Base-by-base conservation (phyloP, 2,888 invertebrate genomes). In the Chironomus riparius region DNA sequence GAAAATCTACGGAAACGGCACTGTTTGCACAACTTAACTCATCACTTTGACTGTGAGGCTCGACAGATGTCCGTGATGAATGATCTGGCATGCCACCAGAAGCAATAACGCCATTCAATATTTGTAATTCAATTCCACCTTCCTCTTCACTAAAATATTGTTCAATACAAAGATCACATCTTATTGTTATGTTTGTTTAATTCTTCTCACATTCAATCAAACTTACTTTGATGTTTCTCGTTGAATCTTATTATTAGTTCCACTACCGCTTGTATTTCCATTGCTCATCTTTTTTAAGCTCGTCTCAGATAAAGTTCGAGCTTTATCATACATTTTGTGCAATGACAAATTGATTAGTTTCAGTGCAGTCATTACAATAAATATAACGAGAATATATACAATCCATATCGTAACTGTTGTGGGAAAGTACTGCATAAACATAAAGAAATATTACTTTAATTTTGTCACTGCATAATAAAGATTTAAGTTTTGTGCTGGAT, bases 311-410 rank as follows among this genome's bases (percentile, higher is more conserved):
- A 91, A 84, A 82, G 87, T 83, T 84, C 97, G 96, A n/a, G 92
- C 92, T 13, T 95, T 95, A 85, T 98, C 97, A 84, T 97, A 98
- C 87, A 97, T 91, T 80, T 92, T 90, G 85, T 98, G 98, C 77
- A 98, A 87, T 68, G 92, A 90, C 85, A 92, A 92, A 86, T 97
- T 98, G 79, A 94, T 85, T 77, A 93, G 85, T 86, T 99, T 99
- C 78, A 98, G 87, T 72, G 88, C 82, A 12, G 91, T 87, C 83
- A 98, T 95, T 77, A 95, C 86, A 75, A 92, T 81, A 38, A 92
- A 91, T 78, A 98, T 91, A 74, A 92, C 87, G 70, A 87, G 87
- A 83, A 94, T 93, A 85, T 98, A 98, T 77, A 92, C 87, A 77
- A 91, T 87, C 97, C 97, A 97, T 80, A 94, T 90, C 78, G 91